Percentiles rank a stretch among this genome's conserved stretches.
Conservation (phyloP, 2,113 vertebrate species). For the Plestiodon gilberti region DNA sequence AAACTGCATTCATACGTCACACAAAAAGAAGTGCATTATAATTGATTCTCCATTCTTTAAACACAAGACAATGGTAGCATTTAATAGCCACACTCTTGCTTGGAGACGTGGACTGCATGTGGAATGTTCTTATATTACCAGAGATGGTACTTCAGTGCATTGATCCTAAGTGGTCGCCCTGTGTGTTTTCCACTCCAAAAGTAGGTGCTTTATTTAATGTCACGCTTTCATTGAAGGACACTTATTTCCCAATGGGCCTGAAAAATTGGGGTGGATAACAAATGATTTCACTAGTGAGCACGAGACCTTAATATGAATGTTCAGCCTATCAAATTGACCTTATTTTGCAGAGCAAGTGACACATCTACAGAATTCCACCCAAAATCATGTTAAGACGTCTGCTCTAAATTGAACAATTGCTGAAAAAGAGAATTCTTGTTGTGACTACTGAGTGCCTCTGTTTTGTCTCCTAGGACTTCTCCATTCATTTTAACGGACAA, state of each 20-base stretch:
- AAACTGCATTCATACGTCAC: conserved; percentile 15
- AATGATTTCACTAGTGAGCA: neutral
- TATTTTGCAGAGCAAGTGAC: neutral
- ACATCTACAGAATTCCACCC: neutral
- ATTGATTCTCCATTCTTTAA: conserved; percentile 41
- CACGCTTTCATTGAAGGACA: neutral
- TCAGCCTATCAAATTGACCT: neutral
- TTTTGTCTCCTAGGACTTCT: no score
- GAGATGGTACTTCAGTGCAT: conserved; percentile 7
- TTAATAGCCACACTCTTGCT: neutral
- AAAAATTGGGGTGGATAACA: rapidly evolving
- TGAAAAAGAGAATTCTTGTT: no score
- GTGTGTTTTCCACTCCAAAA: neutral
- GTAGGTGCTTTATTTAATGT: neutral
- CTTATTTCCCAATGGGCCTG: conserved; percentile 1
- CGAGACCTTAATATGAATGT: neutral
- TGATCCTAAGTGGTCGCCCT: neutral
- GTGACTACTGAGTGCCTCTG: no score
- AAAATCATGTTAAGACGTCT: no score
- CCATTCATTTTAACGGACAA: neutral
- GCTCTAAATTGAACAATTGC: neutral
- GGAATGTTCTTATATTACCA: neutral
- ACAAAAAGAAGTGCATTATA: conserved; percentile 8
- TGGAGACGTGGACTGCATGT: neutral
- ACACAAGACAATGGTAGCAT: neutral